These are phyloP conservation scores for Melanotus villosus DNA, from an alignment of 2,888 invertebrate genomes.

Conservation along the genomic window DNA sequence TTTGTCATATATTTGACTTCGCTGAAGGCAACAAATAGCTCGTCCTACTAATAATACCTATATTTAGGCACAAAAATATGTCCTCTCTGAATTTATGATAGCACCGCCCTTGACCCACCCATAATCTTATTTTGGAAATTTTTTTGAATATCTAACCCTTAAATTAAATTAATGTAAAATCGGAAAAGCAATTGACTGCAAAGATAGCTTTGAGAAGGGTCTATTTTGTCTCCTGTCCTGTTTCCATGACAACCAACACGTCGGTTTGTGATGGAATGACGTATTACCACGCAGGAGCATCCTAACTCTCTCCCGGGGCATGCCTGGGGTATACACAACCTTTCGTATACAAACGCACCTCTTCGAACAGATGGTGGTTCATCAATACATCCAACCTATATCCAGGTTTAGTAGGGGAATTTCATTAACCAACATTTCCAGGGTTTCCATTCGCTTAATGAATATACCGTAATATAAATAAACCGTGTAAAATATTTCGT, in stretches of 20 bases:
- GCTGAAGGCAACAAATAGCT: too few relatives aligned
- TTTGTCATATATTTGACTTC: too few relatives aligned
- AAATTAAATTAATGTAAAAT: conserved; percentile 22
- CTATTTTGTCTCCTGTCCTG: conserved; percentile 31
- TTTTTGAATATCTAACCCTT: too few relatives aligned
- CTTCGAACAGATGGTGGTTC: conserved; percentile 20
- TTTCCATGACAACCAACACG: conserved; percentile 36
- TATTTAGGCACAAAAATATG: too few relatives aligned
- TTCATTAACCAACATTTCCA: conserved; percentile 5
- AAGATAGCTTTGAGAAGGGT: conserved; percentile 31
- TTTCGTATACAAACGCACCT: conserved; percentile 29
- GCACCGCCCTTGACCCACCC: too few relatives aligned
- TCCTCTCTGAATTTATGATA: too few relatives aligned
- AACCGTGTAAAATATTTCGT: not conserved
- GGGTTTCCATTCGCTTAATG: conserved; percentile 2
- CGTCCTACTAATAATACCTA: too few relatives aligned
- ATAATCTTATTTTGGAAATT: too few relatives aligned
- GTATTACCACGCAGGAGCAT: conserved; percentile 31
- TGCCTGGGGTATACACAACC: conserved; percentile 8
- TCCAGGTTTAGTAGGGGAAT: not conserved
- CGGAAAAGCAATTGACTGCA: conserved; percentile 25
- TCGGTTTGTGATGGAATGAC: conserved; percentile 41
- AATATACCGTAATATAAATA: not conserved
- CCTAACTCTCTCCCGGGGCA: conserved; percentile 27
- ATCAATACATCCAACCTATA: conserved; percentile 10